phyloP scores from a whole-genome alignment of 2,888 invertebrate genomes.

The Diaphora mendica region DNA sequence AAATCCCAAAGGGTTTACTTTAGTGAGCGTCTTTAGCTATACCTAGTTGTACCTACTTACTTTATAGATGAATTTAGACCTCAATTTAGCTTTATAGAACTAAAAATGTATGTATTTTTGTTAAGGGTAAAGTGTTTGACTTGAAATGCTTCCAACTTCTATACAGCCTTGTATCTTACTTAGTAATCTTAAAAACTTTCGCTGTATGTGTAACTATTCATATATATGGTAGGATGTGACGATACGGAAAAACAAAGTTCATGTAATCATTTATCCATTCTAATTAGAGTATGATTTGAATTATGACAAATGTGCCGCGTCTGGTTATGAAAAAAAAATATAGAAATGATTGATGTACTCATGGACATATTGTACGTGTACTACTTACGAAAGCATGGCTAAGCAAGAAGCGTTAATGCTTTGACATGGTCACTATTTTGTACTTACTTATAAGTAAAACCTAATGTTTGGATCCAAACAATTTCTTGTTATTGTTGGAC shows the following conservation, averaged over 20 bases:
- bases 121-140: not conserved
- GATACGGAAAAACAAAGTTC: not conserved
- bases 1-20: constrained; percentile 54
- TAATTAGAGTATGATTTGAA: not conserved
- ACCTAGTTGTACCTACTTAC: constrained; percentile 24
- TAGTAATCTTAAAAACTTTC: not conserved
- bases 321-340: not conserved
- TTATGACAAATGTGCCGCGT: not conserved
- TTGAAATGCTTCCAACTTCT: not conserved
- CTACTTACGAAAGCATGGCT: not conserved
- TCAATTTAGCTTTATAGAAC: constrained; percentile 27
- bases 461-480: constrained; percentile 45
- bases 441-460: constrained; percentile 5
- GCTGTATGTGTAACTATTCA: not conserved
- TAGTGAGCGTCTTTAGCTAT: constrained; percentile 50
- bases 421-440: not conserved
- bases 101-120: constrained; percentile 12
- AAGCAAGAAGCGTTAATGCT: not conserved
- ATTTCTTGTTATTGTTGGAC: constrained; percentile 31
- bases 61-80: constrained; percentile 43
- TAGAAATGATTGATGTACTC: not conserved
- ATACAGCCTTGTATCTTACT: not conserved
- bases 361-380: no score
- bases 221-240: not conserved
- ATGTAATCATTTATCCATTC: not conserved